phyloP scores from a whole-genome alignment of 2,888 invertebrate genomes.

The Alcis repandata region DNA sequence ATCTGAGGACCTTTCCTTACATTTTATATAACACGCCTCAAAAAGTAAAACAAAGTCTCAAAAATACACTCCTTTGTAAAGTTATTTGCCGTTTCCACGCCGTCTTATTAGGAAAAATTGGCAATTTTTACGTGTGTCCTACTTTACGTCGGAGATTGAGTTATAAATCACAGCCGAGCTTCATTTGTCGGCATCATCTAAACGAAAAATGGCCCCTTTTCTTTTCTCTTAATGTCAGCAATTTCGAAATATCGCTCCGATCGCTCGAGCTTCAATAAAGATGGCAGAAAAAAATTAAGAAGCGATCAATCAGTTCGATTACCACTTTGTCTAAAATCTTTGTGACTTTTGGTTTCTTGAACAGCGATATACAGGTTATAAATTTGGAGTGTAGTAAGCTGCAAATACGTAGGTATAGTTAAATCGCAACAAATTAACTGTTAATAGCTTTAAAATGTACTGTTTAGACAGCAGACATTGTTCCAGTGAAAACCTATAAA shows the following conservation, averaged over 20 bases:
- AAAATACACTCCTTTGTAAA: constrained; percentile 38
- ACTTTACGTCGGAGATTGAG: constrained; percentile 80
- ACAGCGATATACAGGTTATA: no score
- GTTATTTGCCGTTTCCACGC: constrained; percentile 62
- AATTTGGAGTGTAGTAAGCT: no score
- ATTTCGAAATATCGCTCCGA: constrained; percentile 53
- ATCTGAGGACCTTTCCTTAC: no score
- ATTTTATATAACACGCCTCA: not conserved
- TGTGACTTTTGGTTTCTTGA: not conserved
- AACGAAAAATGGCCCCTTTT: constrained; percentile 71
- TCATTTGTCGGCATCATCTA: constrained; percentile 77
- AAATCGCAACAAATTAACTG: no score
- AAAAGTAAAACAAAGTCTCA: not conserved
- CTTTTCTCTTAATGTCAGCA: constrained; percentile 57
- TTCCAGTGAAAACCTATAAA: no score
- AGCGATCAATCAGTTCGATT: constrained; percentile 44
- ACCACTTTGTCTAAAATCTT: constrained; percentile 18
- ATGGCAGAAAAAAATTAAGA: constrained; percentile 38
- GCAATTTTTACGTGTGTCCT: constrained; percentile 84
- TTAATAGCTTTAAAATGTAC: no score
- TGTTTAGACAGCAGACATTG: no score
- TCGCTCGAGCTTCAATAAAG: constrained; percentile 47
- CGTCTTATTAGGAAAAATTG: constrained; percentile 83
- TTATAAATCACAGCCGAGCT: constrained; percentile 77
- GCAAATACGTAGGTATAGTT: no score